Conservation (phyloP, 2,888 invertebrate species). For the Tholera decimalis region DNA sequence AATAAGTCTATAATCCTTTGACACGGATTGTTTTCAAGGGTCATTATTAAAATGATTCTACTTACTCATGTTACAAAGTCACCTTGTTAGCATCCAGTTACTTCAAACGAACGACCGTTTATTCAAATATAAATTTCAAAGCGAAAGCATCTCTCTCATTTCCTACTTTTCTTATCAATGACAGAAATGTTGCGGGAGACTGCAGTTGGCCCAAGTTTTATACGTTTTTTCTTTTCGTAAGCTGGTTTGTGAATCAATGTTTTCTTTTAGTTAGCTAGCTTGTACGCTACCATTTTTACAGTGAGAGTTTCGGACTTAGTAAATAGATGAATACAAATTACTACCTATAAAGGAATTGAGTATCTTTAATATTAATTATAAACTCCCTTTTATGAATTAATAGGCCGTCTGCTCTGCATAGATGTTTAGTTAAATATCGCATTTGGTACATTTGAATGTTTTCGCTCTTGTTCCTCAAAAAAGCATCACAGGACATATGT, state of each 20-base stretch:
- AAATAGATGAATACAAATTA: too few species aligned
- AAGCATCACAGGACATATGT: too few species aligned
- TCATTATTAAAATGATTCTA: constrained; percentile 18
- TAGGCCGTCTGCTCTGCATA: too few species aligned
- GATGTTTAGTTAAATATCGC: too few species aligned
- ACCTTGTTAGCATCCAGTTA: constrained; percentile 36
- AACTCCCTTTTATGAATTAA: too few species aligned
- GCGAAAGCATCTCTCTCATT: constrained; percentile 30
- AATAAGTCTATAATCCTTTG: neutral
- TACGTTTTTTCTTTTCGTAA: constrained; percentile 25
- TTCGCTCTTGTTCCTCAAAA: too few species aligned
- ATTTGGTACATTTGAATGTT: too few species aligned
- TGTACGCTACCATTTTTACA: neutral
- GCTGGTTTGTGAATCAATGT: neutral
- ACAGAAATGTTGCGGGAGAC: constrained; percentile 13
- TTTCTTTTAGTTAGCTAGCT: constrained; percentile 2
- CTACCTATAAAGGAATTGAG: too few species aligned
- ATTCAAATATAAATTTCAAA: constrained; percentile 51
- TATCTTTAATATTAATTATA: too few species aligned
- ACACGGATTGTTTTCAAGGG: constrained; percentile 19
- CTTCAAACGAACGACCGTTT: constrained; percentile 30
- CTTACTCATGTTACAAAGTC: constrained; percentile 24
- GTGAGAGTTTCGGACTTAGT: too few species aligned
- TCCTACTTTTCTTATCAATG: constrained; percentile 44
- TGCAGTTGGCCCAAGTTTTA: constrained; percentile 22